phyloP scores from a whole-genome alignment of 2,888 invertebrate species.

The Pachycephus smyrnensis region DNA sequence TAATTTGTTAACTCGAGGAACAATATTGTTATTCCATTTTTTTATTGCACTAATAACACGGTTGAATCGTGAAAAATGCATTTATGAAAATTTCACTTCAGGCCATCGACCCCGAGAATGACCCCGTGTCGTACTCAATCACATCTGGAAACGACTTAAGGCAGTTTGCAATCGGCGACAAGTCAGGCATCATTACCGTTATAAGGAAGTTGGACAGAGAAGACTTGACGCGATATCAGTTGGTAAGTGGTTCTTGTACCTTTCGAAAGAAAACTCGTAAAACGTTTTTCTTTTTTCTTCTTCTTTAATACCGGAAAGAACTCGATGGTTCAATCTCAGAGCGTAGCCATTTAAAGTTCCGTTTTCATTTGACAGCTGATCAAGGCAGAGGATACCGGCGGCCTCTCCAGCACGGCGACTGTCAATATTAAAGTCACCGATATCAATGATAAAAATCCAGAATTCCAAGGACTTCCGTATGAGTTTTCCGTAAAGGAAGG shows the following conservation, averaged over 20 bases:
- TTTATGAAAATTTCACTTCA: constrained; percentile 52
- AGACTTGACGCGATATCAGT: constrained; percentile 87
- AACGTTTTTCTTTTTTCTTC: constrained; percentile 11
- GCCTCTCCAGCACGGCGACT: constrained; percentile 83
- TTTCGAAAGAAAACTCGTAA: not conserved
- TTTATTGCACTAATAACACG: constrained; percentile 6
- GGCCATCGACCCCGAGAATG: constrained; percentile 91
- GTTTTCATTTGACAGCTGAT: constrained; percentile 72
- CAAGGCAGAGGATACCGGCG: constrained; percentile 88
- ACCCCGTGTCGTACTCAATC: constrained; percentile 86
- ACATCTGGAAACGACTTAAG: constrained; percentile 90
- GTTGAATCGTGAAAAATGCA: not conserved
- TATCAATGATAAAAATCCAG: constrained; percentile 92
- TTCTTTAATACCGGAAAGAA: constrained; percentile 4
- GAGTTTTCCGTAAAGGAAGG: constrained; percentile 86
- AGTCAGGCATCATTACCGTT: constrained; percentile 89
- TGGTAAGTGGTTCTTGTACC: constrained; percentile 70
- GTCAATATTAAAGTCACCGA: constrained; percentile 92
- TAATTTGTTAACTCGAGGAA: not conserved
- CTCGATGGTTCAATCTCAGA: not conserved
- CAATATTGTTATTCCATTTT: not conserved
- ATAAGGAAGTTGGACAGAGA: constrained; percentile 88
- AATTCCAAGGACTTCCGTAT: constrained; percentile 86
- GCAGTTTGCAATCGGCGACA: constrained; percentile 87
- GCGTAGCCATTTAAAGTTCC: constrained; percentile 6